A percentile compares a stretch with the other conserved stretches of the same genome.
phyloP scores from a whole-genome alignment of 2,888 invertebrate genomes.

The Chymomyza procnemis region DNA sequence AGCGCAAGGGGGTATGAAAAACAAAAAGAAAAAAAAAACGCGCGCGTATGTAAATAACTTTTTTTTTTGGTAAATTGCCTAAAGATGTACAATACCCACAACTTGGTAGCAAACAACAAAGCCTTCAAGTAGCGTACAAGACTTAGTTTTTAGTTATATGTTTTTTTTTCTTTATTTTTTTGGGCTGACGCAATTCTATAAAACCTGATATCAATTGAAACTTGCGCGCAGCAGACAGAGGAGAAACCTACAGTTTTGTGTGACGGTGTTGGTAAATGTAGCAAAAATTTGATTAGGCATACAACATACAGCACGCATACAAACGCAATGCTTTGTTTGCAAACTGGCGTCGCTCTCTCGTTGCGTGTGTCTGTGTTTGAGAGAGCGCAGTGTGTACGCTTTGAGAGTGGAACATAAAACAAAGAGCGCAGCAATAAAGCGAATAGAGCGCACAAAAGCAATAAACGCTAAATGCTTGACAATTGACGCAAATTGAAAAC shows the following conservation, averaged over 20 bases:
- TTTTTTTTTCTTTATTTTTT: no score
- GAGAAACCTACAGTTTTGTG: conserved; percentile 5
- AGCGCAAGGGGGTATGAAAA: neutral
- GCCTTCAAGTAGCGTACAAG: neutral
- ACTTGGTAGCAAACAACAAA: neutral
- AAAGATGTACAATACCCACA: conserved; percentile 1
- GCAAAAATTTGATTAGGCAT: conserved; percentile 62
- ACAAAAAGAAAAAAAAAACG: neutral
- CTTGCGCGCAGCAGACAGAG: conserved; percentile 36
- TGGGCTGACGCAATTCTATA: conserved; percentile 73
- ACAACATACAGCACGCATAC: conserved; percentile 40
- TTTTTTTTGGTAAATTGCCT: neutral
- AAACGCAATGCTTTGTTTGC: conserved; percentile 56
- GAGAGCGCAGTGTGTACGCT: conserved; percentile 19
- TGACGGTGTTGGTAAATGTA: conserved; percentile 42
- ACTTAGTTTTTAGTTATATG: conserved; percentile 35
- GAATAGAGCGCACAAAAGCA: neutral
- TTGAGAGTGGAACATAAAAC: conserved; percentile 36
- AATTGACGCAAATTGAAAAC: conserved; percentile 36
- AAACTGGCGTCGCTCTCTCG: conserved; percentile 24
- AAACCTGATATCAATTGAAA: conserved; percentile 44
- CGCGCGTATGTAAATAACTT: neutral
- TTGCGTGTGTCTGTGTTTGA: conserved; percentile 20
- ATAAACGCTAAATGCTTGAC: conserved; percentile 6
- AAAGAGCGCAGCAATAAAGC: neutral